A percentile compares a stretch with the other conserved stretches of the same genome.
Conservation (phyloP, 2,113 vertebrate species). For the Protobothrops mucrosquamatus region DNA sequence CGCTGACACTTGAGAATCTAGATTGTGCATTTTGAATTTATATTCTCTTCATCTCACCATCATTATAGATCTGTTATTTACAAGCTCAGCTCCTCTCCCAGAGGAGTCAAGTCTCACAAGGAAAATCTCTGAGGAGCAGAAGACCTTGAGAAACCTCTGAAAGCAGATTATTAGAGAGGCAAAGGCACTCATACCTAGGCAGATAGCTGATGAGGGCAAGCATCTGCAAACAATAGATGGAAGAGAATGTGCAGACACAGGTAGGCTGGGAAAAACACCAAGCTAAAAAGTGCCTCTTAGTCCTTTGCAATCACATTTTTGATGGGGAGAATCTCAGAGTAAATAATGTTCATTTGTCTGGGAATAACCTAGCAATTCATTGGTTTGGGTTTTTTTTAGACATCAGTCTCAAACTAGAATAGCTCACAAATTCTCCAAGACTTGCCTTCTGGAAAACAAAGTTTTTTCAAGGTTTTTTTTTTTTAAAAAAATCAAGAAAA, state of each 20-base stretch:
- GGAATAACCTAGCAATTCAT: neutral
- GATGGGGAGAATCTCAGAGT: neutral
- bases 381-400: neutral
- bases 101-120: neutral
- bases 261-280: neutral
- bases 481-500: neutral
- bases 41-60: neutral
- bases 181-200: neutral
- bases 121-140: neutral
- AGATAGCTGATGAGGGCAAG: neutral
- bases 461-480: no score
- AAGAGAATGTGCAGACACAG: neutral
- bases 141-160: neutral
- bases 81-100: neutral
- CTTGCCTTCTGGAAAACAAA: neutral
- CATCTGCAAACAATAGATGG: neutral
- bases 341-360: neutral
- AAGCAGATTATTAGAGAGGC: neutral
- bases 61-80: neutral
- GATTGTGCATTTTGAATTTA: neutral
- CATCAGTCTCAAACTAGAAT: neutral
- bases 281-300: neutral
- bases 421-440: neutral
- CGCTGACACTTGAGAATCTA: neutral
- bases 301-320: neutral